Conservation (phyloP, 1,140 invertebrate species). For the Hetaerina americana region DNA sequence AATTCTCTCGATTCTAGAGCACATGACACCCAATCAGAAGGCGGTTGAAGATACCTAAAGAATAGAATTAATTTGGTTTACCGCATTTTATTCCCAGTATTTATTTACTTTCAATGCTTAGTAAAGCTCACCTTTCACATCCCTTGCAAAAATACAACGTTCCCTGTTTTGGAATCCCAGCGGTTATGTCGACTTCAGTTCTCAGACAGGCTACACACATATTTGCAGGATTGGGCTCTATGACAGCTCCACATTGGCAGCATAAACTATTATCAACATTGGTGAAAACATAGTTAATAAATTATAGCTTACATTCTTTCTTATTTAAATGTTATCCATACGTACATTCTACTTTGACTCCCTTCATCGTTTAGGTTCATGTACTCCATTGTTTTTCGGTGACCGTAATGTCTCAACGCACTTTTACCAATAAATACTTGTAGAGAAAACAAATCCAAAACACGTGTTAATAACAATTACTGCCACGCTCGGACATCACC, state of each 20-base stretch:
- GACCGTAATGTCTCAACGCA: too few relatives aligned
- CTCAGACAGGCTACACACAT: slow-evolving; percentile 93
- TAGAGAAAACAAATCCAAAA: too few relatives aligned
- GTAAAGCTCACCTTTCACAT: slow-evolving; percentile 58
- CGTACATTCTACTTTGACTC: background rate
- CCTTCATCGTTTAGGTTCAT: background rate
- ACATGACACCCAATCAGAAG: slow-evolving; percentile 79
- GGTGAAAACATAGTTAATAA: background rate
- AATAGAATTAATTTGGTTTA: slow-evolving; percentile 3
- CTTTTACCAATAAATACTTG: too few relatives aligned
- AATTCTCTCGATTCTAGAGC: slow-evolving; percentile 87
- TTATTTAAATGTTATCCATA: background rate
- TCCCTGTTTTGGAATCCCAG: slow-evolving; percentile 90
- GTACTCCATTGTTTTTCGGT: slow-evolving; percentile 3
- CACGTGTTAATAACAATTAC: too few relatives aligned
- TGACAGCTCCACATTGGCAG: slow-evolving; percentile 64
- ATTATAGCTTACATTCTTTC: background rate
- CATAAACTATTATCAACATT: slow-evolving; percentile 46
- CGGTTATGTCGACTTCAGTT: slow-evolving; percentile 85
- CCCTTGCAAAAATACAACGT: slow-evolving; percentile 79
- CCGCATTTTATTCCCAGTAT: background rate
- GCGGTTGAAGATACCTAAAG: slow-evolving; percentile 81
- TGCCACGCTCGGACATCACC: too few relatives aligned
- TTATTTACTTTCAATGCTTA: background rate
- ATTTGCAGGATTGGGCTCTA: slow-evolving; percentile 91